A percentile compares a stretch with the other conserved stretches of the same genome.
These are phyloP conservation scores for Parotocinclus haroldoi DNA, from an alignment of 2,797 vertebrate genomes.

Conservation along the genomic window DNA sequence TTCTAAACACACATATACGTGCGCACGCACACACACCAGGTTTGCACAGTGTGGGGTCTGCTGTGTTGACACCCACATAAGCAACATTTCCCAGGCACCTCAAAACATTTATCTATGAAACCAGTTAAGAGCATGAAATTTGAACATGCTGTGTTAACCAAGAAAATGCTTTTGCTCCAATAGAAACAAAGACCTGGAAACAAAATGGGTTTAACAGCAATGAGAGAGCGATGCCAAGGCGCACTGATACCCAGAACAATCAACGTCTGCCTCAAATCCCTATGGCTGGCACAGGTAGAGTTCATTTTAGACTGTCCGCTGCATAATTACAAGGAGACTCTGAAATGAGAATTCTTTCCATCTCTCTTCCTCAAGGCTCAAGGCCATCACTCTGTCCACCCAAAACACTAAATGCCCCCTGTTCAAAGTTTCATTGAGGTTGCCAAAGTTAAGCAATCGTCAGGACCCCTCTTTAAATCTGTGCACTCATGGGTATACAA, in stretches of 20 bases:
- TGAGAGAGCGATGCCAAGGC: slow-evolving; percentile 56
- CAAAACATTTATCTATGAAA: slow-evolving; percentile 69
- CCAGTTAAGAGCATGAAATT: slow-evolving; percentile 77
- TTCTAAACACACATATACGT: slow-evolving; percentile 22
- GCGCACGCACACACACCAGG: slow-evolving; percentile 29
- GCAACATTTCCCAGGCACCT: slow-evolving; percentile 50
- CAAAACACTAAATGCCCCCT: neutral
- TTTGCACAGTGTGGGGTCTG: slow-evolving; percentile 23
- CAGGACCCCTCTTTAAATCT: slow-evolving; percentile 33
- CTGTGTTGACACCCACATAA: slow-evolving; percentile 15
- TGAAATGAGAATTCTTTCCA: slow-evolving; percentile 13
- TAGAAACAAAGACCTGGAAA: slow-evolving; percentile 69
- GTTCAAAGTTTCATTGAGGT: slow-evolving; percentile 1
- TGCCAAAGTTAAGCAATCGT: slow-evolving; percentile 32
- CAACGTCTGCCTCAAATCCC: slow-evolving; percentile 67
- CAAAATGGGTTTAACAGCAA: slow-evolving; percentile 48
- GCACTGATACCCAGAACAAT: slow-evolving; percentile 73
- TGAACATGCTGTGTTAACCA: slow-evolving; percentile 72
- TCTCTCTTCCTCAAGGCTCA: slow-evolving; percentile 6
- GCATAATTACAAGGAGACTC: slow-evolving; percentile 41
- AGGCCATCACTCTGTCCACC: slow-evolving; percentile 2
- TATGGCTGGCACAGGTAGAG: slow-evolving; percentile 58
- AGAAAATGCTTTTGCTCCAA: slow-evolving; percentile 73
- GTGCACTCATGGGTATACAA: slow-evolving; percentile 20
- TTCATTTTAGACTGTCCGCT: slow-evolving; percentile 58